Evolutionary conservation across 1,140 invertebrate species (phyloP).

Genomic region (Chironomus striatipennis): DNA sequence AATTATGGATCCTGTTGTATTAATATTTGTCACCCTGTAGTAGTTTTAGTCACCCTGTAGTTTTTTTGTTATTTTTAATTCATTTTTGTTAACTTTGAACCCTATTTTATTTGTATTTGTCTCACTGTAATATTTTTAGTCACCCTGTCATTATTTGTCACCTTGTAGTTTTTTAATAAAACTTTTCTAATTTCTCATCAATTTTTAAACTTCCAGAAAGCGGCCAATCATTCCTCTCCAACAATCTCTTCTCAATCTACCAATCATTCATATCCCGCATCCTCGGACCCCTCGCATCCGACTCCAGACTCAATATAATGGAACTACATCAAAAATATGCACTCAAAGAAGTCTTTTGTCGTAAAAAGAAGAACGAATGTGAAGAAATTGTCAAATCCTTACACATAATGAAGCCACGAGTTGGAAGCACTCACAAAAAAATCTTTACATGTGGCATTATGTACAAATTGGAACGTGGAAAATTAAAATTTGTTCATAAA

Average conservation of each 20-base stretch:
- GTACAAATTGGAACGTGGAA: neutral
- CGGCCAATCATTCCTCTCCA: neutral
- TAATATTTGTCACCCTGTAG: too few species aligned
- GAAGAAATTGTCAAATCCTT: neutral
- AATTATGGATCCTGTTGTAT: too few species aligned
- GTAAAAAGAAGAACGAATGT: neutral
- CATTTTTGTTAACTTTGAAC: too few species aligned
- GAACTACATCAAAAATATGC: neutral
- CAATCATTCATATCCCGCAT: neutral
- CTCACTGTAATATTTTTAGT: too few species aligned
- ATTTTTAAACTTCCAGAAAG: too few species aligned
- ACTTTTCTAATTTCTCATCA: neutral
- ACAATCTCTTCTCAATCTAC: neutral
- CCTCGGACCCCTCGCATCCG: neutral
- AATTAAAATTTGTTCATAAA: neutral
- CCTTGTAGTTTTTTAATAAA: too few species aligned
- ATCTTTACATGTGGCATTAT: neutral
- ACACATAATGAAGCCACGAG: neutral
- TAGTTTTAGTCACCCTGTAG: too few species aligned
- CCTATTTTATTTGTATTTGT: too few species aligned
- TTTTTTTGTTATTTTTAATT: too few species aligned
- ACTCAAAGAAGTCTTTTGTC: neutral
- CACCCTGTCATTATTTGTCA: too few species aligned
- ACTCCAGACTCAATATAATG: neutral
- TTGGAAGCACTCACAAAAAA: neutral